A percentile compares a stretch with the other conserved stretches of the same genome.
These are phyloP conservation scores for Agrochola circellaris DNA, from an alignment of 2,888 invertebrate genomes.

Conservation along the genomic window DNA sequence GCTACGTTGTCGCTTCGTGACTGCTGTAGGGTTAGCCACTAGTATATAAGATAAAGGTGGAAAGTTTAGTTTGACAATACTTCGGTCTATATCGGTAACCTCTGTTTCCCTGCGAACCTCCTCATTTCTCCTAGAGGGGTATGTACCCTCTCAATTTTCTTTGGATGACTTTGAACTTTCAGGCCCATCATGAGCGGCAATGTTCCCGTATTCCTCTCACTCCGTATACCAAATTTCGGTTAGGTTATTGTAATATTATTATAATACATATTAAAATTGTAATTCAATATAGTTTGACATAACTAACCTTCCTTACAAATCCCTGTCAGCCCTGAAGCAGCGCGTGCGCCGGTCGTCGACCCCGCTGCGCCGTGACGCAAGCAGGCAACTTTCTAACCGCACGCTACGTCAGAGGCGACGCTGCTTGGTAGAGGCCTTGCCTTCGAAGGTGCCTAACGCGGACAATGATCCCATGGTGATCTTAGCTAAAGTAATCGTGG, in stretches of 20 bases:
- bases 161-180: not conserved
- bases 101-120: not conserved
- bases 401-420: slow-evolving; percentile 84
- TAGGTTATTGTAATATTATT: too few relatives aligned
- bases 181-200: not conserved
- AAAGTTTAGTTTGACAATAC: slow-evolving; percentile 6
- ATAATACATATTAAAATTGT: not conserved
- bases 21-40: slow-evolving; percentile 55
- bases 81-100: not conserved
- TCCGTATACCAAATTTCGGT: not conserved
- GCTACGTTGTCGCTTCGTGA: slow-evolving; percentile 64
- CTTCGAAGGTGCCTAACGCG: slow-evolving; percentile 66
- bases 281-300: slow-evolving; percentile 7
- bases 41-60: not conserved
- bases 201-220: not conserved
- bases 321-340: slow-evolving; percentile 68
- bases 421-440: slow-evolving; percentile 81
- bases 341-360: slow-evolving; percentile 78
- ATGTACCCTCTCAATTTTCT: not conserved
- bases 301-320: slow-evolving; percentile 57
- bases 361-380: slow-evolving; percentile 88
- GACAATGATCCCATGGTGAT: slow-evolving; percentile 70
- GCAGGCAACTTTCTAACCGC: slow-evolving; percentile 88
- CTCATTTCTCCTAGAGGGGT: not conserved
- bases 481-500: slow-evolving; percentile 54